These are phyloP conservation scores for Holcopasites calliopsidis DNA, from an alignment of 1,140 invertebrate species.

Conservation along the genomic window DNA sequence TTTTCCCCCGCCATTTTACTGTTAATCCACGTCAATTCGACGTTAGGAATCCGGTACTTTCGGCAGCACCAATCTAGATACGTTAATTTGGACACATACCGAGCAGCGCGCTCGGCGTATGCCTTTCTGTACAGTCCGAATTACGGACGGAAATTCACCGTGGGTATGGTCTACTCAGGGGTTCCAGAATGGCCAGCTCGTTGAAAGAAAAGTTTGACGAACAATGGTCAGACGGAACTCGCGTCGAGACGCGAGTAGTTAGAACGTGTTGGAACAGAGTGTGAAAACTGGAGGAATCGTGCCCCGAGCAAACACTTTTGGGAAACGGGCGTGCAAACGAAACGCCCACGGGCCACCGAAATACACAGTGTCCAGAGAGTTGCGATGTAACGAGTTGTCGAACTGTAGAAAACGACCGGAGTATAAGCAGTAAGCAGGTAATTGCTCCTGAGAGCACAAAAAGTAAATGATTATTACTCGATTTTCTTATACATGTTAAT, in stretches of 20 bases:
- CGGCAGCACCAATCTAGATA: too few species aligned
- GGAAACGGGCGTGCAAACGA: constrained; percentile 40
- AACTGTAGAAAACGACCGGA: background rate
- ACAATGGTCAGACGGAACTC: constrained; percentile 38
- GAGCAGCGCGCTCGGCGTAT: too few species aligned
- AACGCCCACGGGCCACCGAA: constrained; percentile 17
- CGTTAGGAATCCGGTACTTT: too few species aligned
- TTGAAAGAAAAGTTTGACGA: constrained; percentile 59
- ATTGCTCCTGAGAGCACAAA: background rate
- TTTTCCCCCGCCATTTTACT: too few species aligned
- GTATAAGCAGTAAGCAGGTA: background rate
- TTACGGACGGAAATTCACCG: constrained; percentile 9
- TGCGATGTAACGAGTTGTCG: constrained; percentile 8
- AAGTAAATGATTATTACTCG: background rate
- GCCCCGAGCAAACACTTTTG: constrained; percentile 52
- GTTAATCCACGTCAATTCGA: too few species aligned
- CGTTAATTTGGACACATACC: too few species aligned
- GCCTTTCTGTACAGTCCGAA: too few species aligned
- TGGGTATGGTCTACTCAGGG: constrained; percentile 12
- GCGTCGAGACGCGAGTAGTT: constrained; percentile 40
- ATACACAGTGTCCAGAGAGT: constrained; percentile 13
- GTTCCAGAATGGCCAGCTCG: constrained; percentile 20
- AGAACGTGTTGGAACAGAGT: constrained; percentile 34
- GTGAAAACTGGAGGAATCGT: constrained; percentile 55
- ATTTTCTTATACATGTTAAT: background rate